Evolutionary conservation across 1,140 invertebrate species (phyloP).

Genomic region (Helicoverpa zea): DNA sequence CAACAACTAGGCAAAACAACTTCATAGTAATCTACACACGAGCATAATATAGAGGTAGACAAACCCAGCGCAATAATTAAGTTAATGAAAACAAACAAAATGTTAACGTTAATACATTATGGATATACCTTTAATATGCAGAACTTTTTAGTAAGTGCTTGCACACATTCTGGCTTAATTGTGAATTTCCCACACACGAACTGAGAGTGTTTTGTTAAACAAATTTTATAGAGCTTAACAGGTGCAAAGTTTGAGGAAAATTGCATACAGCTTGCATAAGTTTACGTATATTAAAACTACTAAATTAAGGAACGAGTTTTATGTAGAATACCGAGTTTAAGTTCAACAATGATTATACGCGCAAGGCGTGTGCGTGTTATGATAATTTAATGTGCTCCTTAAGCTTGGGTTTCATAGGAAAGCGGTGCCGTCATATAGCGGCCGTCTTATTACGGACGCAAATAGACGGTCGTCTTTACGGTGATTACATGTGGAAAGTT

Average conservation of each 20-base stretch:
- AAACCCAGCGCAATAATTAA: neutral
- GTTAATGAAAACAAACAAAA: neutral
- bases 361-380: constrained; percentile 6
- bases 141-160: constrained; percentile 30
- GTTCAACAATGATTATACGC: constrained; percentile 21
- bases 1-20: no score
- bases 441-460: no score
- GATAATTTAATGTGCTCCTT: neutral
- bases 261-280: constrained; percentile 58
- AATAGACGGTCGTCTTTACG: no score
- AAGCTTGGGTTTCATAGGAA: no score
- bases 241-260: constrained; percentile 66
- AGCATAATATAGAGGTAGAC: no score
- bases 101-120: neutral
- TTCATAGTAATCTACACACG: no score
- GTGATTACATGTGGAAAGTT: no score
- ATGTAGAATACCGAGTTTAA: constrained; percentile 32
- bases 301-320: constrained; percentile 60
- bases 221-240: constrained; percentile 69
- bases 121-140: constrained; percentile 25
- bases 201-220: constrained; percentile 58
- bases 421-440: no score
- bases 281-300: constrained; percentile 70
- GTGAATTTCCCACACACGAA: constrained; percentile 48
- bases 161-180: constrained; percentile 34